Percentiles rank a stretch among this genome's conserved stretches.
Evolutionary conservation across 2,888 invertebrate genomes (phyloP).

Genomic region (Hypercompe scribonia): DNA sequence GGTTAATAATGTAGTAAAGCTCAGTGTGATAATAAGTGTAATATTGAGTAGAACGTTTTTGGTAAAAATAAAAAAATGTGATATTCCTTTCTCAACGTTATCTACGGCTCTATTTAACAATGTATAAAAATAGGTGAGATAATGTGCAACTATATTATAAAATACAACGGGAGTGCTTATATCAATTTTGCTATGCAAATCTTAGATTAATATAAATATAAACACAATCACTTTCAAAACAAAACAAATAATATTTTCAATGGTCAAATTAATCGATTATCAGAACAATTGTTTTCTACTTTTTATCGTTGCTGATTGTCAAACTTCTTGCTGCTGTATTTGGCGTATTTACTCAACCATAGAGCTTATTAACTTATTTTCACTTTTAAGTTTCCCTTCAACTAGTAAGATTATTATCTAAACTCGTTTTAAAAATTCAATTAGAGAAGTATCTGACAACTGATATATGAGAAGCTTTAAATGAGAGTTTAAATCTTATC

Average conservation of each 20-base stretch:
- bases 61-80: too few relatives aligned
- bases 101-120: too few relatives aligned
- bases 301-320: slow-evolving; percentile 29
- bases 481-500: slow-evolving; percentile 25
- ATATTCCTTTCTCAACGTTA: too few relatives aligned
- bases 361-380: slow-evolving; percentile 44
- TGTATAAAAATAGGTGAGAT: too few relatives aligned
- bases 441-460: slow-evolving; percentile 17
- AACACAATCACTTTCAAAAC: not conserved
- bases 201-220: not conserved
- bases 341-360: slow-evolving; percentile 31
- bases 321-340: slow-evolving; percentile 39
- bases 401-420: slow-evolving; percentile 30
- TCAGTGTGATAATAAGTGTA: too few relatives aligned
- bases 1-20: too few relatives aligned
- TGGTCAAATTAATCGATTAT: slow-evolving; percentile 9
- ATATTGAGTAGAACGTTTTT: too few relatives aligned
- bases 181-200: not conserved
- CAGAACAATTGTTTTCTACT: slow-evolving; percentile 37
- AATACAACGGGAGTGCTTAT: too few relatives aligned
- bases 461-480: slow-evolving; percentile 23
- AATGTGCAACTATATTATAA: too few relatives aligned
- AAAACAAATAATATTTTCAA: not conserved
- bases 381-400: slow-evolving; percentile 42
- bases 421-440: slow-evolving; percentile 40